Evolutionary conservation across 2,888 invertebrate species (phyloP).

Genomic region (Antheraea yamamai): DNA sequence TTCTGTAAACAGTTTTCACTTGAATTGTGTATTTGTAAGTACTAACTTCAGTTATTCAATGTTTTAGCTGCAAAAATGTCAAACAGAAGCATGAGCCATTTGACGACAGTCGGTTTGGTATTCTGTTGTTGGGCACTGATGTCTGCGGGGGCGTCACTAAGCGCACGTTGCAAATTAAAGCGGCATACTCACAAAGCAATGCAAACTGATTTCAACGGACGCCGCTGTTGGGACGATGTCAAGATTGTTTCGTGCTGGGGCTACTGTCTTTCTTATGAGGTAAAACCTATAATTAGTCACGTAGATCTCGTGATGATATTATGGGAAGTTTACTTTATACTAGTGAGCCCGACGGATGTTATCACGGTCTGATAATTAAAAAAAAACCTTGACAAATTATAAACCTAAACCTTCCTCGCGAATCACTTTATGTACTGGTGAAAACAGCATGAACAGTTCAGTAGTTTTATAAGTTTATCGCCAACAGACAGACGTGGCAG

Average conservation of each 20-base stretch:
- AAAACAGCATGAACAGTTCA: too few species aligned
- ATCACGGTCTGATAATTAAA: too few species aligned
- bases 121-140: conserved; percentile 47
- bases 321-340: background rate
- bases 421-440: too few species aligned
- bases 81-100: conserved; percentile 32
- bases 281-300: conserved; percentile 43
- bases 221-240: conserved; percentile 89
- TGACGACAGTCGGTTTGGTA: conserved; percentile 42
- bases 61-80: conserved; percentile 37
- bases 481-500: too few species aligned
- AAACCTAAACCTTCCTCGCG: too few species aligned
- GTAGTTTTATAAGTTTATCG: too few species aligned
- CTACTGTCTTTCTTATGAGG: conserved; percentile 92
- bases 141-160: conserved; percentile 43
- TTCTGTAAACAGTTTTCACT: too few species aligned
- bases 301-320: background rate
- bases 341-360: too few species aligned
- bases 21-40: background rate
- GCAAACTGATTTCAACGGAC: conserved; percentile 82
- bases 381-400: too few species aligned
- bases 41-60: background rate
- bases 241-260: conserved; percentile 93
- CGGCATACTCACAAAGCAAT: conserved; percentile 65
- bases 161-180: conserved; percentile 60